These are phyloP conservation scores for Penaeus japonicus DNA, from an alignment of 1,140 invertebrate genomes.

Conservation along the genomic window DNA sequence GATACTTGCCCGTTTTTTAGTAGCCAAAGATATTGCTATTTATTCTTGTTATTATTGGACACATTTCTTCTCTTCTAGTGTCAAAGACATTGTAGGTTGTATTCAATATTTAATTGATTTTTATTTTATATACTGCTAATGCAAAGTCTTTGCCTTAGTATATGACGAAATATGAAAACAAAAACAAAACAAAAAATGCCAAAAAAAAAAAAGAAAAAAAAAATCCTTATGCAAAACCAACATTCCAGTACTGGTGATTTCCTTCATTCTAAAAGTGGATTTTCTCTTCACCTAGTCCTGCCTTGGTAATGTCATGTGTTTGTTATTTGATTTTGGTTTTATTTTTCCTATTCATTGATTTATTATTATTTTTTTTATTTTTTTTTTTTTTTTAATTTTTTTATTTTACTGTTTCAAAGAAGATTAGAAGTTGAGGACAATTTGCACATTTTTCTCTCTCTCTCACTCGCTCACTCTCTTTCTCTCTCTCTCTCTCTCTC, in stretches of 20 bases:
- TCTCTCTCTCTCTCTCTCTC: too few species aligned
- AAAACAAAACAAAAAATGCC: too few species aligned
- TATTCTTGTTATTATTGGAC: constrained; percentile 35
- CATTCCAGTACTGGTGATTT: constrained; percentile 9
- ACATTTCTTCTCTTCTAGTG: constrained; percentile 16
- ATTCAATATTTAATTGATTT: constrained; percentile 25
- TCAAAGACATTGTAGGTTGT: constrained; percentile 54
- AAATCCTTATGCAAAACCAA: constrained; percentile 17
- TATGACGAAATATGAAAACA: too few species aligned
- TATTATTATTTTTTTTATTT: not conserved
- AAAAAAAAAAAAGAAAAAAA: constrained; percentile 10
- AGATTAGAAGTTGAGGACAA: not conserved
- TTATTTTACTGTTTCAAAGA: not conserved
- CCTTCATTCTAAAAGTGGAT: not conserved
- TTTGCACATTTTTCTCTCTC: not conserved
- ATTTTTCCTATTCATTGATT: too few species aligned
- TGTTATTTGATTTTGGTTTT: not conserved
- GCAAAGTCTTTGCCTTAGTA: constrained; percentile 27
- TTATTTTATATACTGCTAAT: constrained; percentile 16
- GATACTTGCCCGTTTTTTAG: constrained; percentile 50
- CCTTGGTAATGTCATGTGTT: not conserved
- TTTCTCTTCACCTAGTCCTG: not conserved
- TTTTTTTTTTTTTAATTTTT: not conserved
- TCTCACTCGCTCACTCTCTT: too few species aligned
- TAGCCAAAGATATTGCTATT: constrained; percentile 54